Evolutionary conservation across 2,113 vertebrate species (phyloP), one percentile per base, ranked within the genome.

Genomic region (Hystrix brachyura): DNA sequence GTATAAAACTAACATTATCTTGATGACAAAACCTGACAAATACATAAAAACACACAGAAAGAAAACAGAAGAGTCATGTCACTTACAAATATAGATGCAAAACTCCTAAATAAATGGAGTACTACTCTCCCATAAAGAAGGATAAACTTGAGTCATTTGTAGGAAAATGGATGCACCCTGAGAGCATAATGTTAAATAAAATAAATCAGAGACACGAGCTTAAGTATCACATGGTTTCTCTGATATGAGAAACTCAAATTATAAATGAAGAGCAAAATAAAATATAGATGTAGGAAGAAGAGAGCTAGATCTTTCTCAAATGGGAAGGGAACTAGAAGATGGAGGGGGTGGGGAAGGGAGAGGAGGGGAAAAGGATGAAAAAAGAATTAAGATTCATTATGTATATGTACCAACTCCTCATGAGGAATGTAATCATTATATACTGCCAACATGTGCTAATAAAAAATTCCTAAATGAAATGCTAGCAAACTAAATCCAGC

Each of bases 21-120:
- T 76, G 71, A 92, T 51, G 91, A 92, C 19, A 94, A 96, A 91
- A 85, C 10, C 19, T 92, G 51, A 85, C 29, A 94, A 19, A 83
- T 8, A 72, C 25, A 93, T 18, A 87, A 74, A 89, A 29, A 83
- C 14, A 60, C 8, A n/a, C 5, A 76, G 19, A 93, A 91, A 84
- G 72, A 92, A 76, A 89, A 91, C 55, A 84, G 17, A 95, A 78
- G 59, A 84, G 15, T 60, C 83, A 78, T 38, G 2, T 64, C 48
- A 91, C 21, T 82, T 94, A 85, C 1, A 25, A 86, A 65, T 48
- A 80, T 4, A 83, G n/a, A 96, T 34, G 21, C 64, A 95, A 96
- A 97, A 93, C 51, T 83, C 11, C 46, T 91, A 85, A 86, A 78
- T 82, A 34, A 76, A 91, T 43, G n/a, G 69, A 72, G n/a, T 23